These are phyloP conservation scores for Drosophila neotestacea DNA, from an alignment of 2,888 invertebrate species.

Conservation along the genomic window DNA sequence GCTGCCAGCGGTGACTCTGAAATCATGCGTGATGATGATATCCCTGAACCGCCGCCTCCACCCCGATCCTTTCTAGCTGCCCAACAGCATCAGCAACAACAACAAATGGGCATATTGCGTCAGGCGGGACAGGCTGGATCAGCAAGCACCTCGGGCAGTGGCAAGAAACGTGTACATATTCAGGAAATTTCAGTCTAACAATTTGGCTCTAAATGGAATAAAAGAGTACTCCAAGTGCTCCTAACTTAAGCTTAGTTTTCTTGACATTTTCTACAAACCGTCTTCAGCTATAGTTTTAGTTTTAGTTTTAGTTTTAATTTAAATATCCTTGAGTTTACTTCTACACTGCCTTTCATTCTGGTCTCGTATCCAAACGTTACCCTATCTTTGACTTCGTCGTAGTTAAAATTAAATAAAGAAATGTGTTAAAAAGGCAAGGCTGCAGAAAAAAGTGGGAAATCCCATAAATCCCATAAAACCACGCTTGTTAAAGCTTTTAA, in stretches of 20 bases:
- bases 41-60: conserved; percentile 88
- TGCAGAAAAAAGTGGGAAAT: not conserved
- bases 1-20: conserved; percentile 62
- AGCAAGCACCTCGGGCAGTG: conserved; percentile 44
- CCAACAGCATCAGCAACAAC: conserved; percentile 73
- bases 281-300: conserved; percentile 47
- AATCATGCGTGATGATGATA: conserved; percentile 85
- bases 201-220: conserved; percentile 26
- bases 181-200: conserved; percentile 94
- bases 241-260: conserved; percentile 5
- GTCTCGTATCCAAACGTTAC: not conserved
- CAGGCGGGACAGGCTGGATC: conserved; percentile 85
- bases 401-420: conserved; percentile 9
- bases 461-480: no score
- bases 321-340: not conserved
- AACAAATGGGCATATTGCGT: conserved; percentile 86
- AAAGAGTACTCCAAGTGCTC: conserved; percentile 35
- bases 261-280: conserved; percentile 23
- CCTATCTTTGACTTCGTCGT: conserved; percentile 25
- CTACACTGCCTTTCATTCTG: conserved; percentile 6
- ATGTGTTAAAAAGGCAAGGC: conserved; percentile 15
- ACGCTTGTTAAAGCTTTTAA: not conserved
- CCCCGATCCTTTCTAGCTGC: conserved; percentile 84
- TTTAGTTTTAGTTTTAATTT: conserved; percentile 17
- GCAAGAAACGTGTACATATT: conserved; percentile 95